Percentiles rank a stretch among this genome's conserved stretches.
These are phyloP conservation scores for Aepyceros melampus DNA, from an alignment of 2,113 vertebrate genomes.

Conservation along the genomic window DNA sequence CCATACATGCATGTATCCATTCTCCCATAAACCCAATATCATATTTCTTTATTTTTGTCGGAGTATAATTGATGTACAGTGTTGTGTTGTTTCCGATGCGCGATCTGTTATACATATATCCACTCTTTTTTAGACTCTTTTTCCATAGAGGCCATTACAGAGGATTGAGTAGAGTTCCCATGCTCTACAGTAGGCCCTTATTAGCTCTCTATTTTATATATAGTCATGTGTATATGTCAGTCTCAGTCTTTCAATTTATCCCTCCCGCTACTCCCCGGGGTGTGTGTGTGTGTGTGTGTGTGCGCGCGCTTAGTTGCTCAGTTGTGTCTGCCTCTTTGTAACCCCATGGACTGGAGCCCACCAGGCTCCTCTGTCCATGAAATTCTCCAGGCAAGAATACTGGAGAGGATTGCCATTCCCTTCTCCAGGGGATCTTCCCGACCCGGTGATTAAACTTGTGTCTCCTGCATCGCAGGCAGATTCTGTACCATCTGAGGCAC, in stretches of 20 bases:
- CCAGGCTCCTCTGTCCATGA: background rate
- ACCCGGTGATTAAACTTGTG: background rate
- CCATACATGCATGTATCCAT: background rate
- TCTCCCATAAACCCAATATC: background rate
- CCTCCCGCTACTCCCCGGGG: rapidly evolving
- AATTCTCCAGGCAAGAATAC: background rate
- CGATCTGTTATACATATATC: background rate
- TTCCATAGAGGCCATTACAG: background rate
- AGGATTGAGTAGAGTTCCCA: background rate
- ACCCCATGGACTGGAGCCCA: background rate
- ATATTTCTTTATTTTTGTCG: background rate
- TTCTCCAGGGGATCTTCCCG: background rate
- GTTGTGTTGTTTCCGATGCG: background rate
- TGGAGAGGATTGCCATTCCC: background rate
- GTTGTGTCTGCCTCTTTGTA: background rate
- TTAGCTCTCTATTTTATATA: background rate
- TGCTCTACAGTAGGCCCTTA: background rate
- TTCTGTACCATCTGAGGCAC: background rate
- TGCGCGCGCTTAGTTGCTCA: background rate
- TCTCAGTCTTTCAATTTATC: background rate
- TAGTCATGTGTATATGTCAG: background rate
- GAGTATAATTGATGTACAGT: background rate
- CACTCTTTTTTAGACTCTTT: background rate
- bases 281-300: background rate
- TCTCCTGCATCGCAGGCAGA: background rate